A percentile compares a stretch with the other conserved stretches of the same genome.
Conservation (phyloP, 2,888 invertebrate genomes). For the Synergus laeviventris region DNA sequence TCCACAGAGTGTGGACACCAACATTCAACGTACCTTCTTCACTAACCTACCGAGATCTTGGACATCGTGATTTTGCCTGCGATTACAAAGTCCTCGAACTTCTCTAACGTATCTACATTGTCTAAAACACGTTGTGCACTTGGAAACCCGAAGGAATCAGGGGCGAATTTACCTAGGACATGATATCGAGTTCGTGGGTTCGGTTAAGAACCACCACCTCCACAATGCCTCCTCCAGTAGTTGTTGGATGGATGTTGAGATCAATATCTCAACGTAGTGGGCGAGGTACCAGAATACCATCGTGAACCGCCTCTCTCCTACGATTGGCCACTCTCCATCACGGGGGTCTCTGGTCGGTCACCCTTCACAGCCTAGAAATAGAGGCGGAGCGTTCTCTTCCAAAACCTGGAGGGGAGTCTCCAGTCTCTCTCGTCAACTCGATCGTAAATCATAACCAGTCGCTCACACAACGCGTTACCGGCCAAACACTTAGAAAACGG, state of each 20-base stretch:
- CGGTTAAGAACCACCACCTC: conserved; percentile 54
- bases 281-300: conserved; percentile 50
- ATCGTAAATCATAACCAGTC: conserved; percentile 75
- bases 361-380: conserved; percentile 45
- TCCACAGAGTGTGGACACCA: neutral
- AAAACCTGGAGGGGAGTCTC: conserved; percentile 49
- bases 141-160: conserved; percentile 26
- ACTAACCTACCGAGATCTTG: neutral
- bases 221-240: conserved; percentile 51
- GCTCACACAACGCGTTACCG: conserved; percentile 67
- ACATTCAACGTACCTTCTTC: neutral
- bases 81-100: conserved; percentile 23
- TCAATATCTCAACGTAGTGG: conserved; percentile 72
- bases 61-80: conserved; percentile 20
- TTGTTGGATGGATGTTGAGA: conserved; percentile 60
- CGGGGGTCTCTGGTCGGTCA: conserved; percentile 51
- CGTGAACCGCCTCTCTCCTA: conserved; percentile 41
- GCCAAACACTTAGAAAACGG: conserved; percentile 57
- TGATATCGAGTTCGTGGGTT: conserved; percentile 62
- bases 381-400: conserved; percentile 51
- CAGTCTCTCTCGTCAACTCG: conserved; percentile 57
- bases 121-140: conserved; percentile 32
- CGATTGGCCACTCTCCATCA: conserved; percentile 50
- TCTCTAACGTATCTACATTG: conserved; percentile 6
- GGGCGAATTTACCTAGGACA: conserved; percentile 50